Base-by-base conservation (phyloP, 2,113 vertebrate species). In the Etheostoma spectabile region DNA sequence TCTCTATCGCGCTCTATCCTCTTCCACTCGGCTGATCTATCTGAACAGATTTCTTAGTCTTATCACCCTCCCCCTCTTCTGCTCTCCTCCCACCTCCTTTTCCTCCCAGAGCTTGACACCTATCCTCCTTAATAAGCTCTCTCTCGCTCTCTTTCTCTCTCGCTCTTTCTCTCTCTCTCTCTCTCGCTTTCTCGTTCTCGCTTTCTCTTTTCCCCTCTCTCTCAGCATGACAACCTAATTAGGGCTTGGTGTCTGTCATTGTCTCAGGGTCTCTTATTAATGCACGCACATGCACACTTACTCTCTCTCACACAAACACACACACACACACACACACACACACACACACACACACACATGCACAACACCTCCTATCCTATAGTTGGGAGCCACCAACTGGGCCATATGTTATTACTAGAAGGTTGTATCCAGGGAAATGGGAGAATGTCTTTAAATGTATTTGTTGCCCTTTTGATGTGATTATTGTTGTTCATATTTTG, bases 221-320 rank as follows among this genome's bases (percentile, higher is more conserved):
- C 89, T 85, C 82, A 82, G 84, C 90, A 85, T 94, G 93, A 93
- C 93, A 93, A 89, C 91, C 93, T 95, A 95, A 95, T 94, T 94
- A 94, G 91, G 71, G 75, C 80, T 90, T 81, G 83, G 90, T 92
- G 89, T 90, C 93, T 94, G 92, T 94, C 93, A 93, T 90, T 93
- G 89, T 94, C 91, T 88, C 87, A 49, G 89, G 82, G 78, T 82
- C 87, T 90, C 88, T 93, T 92, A 93, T 93, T 94, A 93, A 85
- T 71, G 80, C 83, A 74, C 80, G 67, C 82, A 83, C 62, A 83
- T 70, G 74, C 80, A 68, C 67, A 82, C 70, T 76, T 60, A 73
- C 76, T 76, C 66, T 61, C 60, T 57, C 78, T 65, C 72, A 69
- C 73, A 56, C 80, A 60, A 62, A 76, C 84, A 45, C 73, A 65